Evolutionary conservation across 2,113 vertebrate genomes (phyloP).

Genomic region (Cervus canadensis): DNA sequence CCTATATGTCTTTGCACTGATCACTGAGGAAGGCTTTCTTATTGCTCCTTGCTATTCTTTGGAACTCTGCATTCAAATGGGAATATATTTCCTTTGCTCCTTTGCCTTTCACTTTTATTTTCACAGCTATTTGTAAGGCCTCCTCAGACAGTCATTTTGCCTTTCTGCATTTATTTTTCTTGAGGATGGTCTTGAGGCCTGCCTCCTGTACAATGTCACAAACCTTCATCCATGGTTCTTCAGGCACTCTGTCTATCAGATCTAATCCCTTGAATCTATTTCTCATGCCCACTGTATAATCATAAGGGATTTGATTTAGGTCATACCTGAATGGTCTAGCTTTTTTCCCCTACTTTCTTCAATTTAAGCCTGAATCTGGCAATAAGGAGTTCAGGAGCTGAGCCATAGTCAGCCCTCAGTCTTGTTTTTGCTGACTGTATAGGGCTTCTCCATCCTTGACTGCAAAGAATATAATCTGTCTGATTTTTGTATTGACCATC

Average conservation of each 20-base stretch:
- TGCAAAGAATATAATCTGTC: not conserved
- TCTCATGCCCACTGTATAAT: not conserved
- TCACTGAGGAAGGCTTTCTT: not conserved
- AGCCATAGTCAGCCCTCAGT: not conserved
- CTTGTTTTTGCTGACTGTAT: not conserved
- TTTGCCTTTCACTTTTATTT: not conserved
- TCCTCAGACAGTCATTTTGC: not conserved
- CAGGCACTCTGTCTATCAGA: not conserved
- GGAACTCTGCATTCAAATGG: not conserved
- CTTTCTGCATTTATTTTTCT: not conserved
- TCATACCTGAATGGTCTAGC: not conserved
- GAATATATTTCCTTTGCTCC: not conserved
- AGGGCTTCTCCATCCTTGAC: not conserved
- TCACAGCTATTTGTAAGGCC: not conserved
- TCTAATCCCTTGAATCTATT: not conserved
- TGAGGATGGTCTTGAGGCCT: not conserved
- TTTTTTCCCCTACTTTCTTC: not conserved
- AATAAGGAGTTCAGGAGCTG: not conserved
- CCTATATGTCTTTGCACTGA: not conserved
- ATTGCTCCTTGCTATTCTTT: not conserved
- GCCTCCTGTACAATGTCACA: not conserved
- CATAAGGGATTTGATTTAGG: not conserved
- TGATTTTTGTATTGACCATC: not conserved
- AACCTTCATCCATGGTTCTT: not conserved
- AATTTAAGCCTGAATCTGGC: not conserved